phyloP scores from a whole-genome alignment of 1,140 invertebrate genomes.

The Pectinophora gossypiella region DNA sequence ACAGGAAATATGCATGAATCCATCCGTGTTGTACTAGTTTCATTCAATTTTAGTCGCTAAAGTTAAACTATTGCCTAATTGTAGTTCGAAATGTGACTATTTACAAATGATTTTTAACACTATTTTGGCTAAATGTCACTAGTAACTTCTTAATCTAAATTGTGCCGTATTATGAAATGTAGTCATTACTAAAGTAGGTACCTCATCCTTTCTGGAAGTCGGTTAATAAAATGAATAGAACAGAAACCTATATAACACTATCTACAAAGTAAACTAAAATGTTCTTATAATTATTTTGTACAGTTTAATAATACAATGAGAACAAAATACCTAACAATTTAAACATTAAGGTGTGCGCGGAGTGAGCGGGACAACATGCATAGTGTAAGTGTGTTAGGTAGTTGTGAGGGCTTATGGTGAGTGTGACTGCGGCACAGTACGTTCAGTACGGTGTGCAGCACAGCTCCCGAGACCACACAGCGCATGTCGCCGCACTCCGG shows the following conservation, averaged over 20 bases:
- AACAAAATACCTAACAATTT: conserved; percentile 32
- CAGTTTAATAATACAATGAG: conserved; percentile 41
- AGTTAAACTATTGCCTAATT: conserved; percentile 43
- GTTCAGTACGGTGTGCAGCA: too few species aligned
- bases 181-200: conserved; percentile 26
- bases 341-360: neutral
- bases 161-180: conserved; percentile 60
- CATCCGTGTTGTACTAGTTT: conserved; percentile 55
- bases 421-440: too few species aligned
- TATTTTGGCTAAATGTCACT: conserved; percentile 73
- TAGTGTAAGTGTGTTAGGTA: too few species aligned
- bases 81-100: conserved; percentile 61
- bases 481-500: conserved; percentile 5
- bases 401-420: too few species aligned
- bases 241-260: conserved; percentile 28
- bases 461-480: too few species aligned
- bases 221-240: conserved; percentile 21
- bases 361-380: too few species aligned
- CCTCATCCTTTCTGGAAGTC: too few species aligned
- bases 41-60: conserved; percentile 53
- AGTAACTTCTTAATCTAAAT: conserved; percentile 64
- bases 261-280: conserved; percentile 49
- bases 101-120: conserved; percentile 62
- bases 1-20: conserved; percentile 28
- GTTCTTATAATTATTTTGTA: conserved; percentile 62